Conservation (phyloP, 2,797 vertebrate species). For the Enteromius viviparus region DNA sequence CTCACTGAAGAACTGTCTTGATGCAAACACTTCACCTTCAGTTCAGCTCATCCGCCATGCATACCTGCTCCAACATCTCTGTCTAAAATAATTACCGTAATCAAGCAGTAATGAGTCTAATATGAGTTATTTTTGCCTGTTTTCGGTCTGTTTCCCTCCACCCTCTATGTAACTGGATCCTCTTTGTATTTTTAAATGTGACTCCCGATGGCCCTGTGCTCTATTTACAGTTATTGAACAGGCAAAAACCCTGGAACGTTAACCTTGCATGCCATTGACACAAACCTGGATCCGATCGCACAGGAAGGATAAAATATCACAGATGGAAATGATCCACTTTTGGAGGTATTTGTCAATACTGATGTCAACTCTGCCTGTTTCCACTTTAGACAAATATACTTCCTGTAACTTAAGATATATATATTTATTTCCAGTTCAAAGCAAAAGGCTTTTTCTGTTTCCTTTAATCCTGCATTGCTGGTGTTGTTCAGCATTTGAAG, state of each 20-base stretch:
- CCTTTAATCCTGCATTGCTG: not conserved
- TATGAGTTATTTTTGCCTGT: not conserved
- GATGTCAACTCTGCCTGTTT: not conserved
- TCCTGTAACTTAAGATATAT: not conserved
- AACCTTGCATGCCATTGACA: constrained; percentile 25
- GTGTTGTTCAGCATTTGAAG: constrained; percentile 1
- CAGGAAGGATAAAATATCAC: constrained; percentile 2
- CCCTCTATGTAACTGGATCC: constrained; percentile 54
- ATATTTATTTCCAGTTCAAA: not conserved
- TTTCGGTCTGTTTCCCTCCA: not conserved
- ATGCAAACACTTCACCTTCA: not conserved
- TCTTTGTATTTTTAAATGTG: constrained; percentile 58
- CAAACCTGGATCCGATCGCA: constrained; percentile 4
- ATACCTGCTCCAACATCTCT: not conserved
- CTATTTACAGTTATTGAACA: constrained; percentile 46
- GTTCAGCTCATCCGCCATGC: not conserved
- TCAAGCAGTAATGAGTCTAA: not conserved
- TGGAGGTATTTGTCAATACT: not conserved
- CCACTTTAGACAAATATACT: not conserved
- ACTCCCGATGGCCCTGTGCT: constrained; percentile 42
- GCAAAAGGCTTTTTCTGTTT: not conserved
- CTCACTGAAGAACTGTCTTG: not conserved
- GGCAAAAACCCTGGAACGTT: not conserved
- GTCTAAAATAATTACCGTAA: not conserved
- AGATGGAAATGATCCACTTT: not conserved